Evolutionary conservation across 2,113 vertebrate genomes (phyloP), one percentile per base, ranked within the genome.

Genomic region (Asarcornis scutulata): DNA sequence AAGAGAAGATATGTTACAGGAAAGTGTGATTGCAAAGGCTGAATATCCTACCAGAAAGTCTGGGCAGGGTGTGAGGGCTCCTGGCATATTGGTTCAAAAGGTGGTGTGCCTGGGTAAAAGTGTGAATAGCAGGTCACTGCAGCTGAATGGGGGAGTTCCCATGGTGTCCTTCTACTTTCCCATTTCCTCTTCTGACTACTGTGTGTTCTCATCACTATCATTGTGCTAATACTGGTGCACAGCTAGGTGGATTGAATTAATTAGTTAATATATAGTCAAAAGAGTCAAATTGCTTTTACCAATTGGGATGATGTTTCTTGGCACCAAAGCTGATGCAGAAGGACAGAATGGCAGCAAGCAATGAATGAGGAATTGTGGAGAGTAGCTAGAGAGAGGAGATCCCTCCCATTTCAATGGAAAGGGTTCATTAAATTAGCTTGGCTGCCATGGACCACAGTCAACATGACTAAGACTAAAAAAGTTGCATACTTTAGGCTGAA

Each of bases 151-250:
- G 2, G 3, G 26, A 82, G 4, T 18, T 66, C 17, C 23, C 7
- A 12, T 20, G 34, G 6, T 26, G 48, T 62, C 15, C 17, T 62
- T 3, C 8, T 63, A 3, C 36, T 3, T 71, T 5, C 11, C 40
- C 13, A 27, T 78, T 78, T 77, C 13, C 26, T 44, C 26, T 53
- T 88, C 38, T 1, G 2, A 1, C 3, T 40, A 40, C 40, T 40
- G 4, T 32, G 11, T 31, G 13, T 4, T 26, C 12, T 3, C 4
- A 20, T 1, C 11, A 20, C 31, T 46, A 53, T 4, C 20, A 20
- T 31, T 55, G 21, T 63, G 36, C 6, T 34, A 63, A 0, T 16
- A 67, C 31, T 52, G 56, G 25, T 78, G 34, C 25, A 82, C 7
- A 44, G 42, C 3, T 5, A 77, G 8, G 3, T 13, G 4, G 22